These are phyloP conservation scores for Oxycera nigricornis DNA, from an alignment of 2,888 invertebrate species.

Conservation along the genomic window DNA sequence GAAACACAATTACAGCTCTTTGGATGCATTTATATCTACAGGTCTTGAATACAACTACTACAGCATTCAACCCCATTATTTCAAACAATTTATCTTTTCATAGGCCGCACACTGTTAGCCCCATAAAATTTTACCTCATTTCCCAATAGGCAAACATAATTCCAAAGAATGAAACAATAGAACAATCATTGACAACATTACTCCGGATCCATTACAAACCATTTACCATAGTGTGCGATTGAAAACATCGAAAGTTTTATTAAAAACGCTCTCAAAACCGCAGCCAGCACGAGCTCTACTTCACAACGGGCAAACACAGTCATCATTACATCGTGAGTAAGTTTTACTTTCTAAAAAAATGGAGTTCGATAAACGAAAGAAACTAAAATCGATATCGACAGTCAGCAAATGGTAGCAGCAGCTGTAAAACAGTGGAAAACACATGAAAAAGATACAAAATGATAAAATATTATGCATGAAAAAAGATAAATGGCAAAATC, in stretches of 20 bases:
- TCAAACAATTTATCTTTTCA: too few relatives aligned
- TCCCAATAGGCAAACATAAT: too few relatives aligned
- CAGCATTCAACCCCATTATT: too few relatives aligned
- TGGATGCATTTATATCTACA: too few relatives aligned
- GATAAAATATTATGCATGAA: not conserved
- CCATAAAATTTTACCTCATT: too few relatives aligned
- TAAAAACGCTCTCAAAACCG: not conserved
- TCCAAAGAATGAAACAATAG: too few relatives aligned
- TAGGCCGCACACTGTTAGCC: too few relatives aligned
- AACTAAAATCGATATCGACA: not conserved
- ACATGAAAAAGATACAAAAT: not conserved
- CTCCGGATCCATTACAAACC: too few relatives aligned
- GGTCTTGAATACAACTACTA: too few relatives aligned
- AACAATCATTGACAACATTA: too few relatives aligned
- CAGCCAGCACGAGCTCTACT: not conserved
- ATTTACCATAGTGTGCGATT: too few relatives aligned
- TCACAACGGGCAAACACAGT: not conserved
- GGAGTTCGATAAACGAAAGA: not conserved
- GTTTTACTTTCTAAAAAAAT: not conserved
- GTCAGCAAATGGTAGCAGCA: not conserved
- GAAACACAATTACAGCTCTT: too few relatives aligned
- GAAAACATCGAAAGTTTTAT: not conserved
- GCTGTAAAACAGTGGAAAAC: not conserved
- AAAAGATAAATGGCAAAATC: not conserved
- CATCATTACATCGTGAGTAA: not conserved